Conservation (phyloP, 2,888 invertebrate species). For the Trypoxylon attenuatum region DNA sequence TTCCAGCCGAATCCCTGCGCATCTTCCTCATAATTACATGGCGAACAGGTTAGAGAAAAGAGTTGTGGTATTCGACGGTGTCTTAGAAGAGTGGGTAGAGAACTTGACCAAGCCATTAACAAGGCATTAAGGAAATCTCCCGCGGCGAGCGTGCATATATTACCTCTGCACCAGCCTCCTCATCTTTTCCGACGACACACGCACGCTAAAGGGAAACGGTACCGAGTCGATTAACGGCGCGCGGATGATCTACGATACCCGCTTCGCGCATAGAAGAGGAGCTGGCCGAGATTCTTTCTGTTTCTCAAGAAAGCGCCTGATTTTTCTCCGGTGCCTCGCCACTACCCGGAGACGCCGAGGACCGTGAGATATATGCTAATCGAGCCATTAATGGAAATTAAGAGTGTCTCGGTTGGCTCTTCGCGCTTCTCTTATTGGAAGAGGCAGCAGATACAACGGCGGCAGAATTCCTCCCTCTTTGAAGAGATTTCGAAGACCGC, state of each 20-base stretch:
- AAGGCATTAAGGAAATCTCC: slow-evolving; percentile 62
- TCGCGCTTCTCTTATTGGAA: too few species aligned
- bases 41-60: slow-evolving; percentile 61
- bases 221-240: slow-evolving; percentile 42
- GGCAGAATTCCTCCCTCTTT: too few species aligned
- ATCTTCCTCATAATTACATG: slow-evolving; percentile 60
- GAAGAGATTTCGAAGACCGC: too few species aligned
- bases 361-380: slow-evolving; percentile 7
- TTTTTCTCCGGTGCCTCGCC: neutral
- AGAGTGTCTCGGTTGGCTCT: too few species aligned
- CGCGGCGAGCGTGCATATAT: slow-evolving; percentile 61
- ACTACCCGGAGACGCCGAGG: neutral
- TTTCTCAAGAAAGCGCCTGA: too few species aligned
- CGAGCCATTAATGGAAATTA: too few species aligned
- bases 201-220: slow-evolving; percentile 26
- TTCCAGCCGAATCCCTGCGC: neutral
- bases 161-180: slow-evolving; percentile 27
- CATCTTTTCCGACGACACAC: slow-evolving; percentile 29
- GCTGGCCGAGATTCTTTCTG: too few species aligned
- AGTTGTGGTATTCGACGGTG: slow-evolving; percentile 61
- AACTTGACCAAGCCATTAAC: slow-evolving; percentile 61
- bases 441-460: too few species aligned
- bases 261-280: too few species aligned
- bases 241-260: slow-evolving; percentile 40
- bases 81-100: slow-evolving; percentile 62